These are phyloP conservation scores for Nymphalis urticae DNA, from an alignment of 2,888 invertebrate genomes.

Conservation along the genomic window DNA sequence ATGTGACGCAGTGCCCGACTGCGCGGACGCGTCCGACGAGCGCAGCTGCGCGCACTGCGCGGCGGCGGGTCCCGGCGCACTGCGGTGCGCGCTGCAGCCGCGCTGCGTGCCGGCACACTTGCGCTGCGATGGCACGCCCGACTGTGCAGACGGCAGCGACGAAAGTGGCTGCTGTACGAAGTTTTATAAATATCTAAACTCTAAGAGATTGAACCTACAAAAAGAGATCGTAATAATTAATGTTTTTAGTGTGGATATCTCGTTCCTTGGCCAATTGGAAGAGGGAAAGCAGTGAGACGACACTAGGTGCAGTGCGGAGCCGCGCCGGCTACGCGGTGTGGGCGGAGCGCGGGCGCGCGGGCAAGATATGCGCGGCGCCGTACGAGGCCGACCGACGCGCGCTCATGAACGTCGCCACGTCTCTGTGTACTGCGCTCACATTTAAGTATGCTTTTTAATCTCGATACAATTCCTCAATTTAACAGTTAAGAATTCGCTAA, in stretches of 20 bases:
- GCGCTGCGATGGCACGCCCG: constrained; percentile 90
- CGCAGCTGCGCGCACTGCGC: constrained; percentile 90
- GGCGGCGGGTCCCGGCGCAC: constrained; percentile 78
- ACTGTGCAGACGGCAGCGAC: constrained; percentile 93
- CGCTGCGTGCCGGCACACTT: constrained; percentile 86
- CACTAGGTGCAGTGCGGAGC: constrained; percentile 86
- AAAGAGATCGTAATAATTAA: no score
- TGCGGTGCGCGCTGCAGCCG: constrained; percentile 90
- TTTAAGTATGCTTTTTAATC: constrained; percentile 82
- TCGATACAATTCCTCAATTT: not conserved
- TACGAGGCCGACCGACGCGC: constrained; percentile 84
- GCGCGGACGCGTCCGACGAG: constrained; percentile 91
- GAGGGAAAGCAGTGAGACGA: constrained; percentile 84
- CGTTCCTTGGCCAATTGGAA: constrained; percentile 85
- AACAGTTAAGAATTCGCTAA: not conserved
- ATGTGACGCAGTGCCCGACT: constrained; percentile 93
- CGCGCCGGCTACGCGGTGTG: constrained; percentile 92
- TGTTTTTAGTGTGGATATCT: constrained; percentile 85
- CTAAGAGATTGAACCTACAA: no score
- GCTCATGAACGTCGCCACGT: constrained; percentile 87
- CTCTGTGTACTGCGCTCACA: constrained; percentile 88
- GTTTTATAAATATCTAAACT: not conserved
- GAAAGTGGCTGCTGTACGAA: constrained; percentile 92
- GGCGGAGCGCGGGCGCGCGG: constrained; percentile 90
- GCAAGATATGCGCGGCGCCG: constrained; percentile 91